Base-by-base conservation (phyloP, 1,140 invertebrate genomes). In the Aleiodes sp. region DNA sequence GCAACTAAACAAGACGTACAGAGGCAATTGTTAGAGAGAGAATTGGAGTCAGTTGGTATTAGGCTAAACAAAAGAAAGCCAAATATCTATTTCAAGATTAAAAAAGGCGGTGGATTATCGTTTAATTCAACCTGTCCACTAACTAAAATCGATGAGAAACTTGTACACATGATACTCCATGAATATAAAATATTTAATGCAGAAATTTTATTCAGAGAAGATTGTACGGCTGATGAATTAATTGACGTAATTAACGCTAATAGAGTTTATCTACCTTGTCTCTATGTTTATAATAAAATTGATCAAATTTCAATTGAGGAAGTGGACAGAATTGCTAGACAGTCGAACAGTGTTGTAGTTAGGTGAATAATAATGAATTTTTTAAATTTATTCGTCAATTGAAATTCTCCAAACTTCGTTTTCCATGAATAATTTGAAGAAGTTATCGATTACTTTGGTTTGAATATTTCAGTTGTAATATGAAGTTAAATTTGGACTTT, bases 121-220 rank as follows among this genome's bases (percentile, higher is more conserved):
- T 99, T 99, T 78, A 99, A 98, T 79, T 94, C 97, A 0, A 99
- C 96, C 1, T 96, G 97, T 81, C 90, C 94, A 7, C 86, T 99
- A 21, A 98, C 97, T 0, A 94, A 94, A 85, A 91, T 97, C 61
- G 96, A 97, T 86, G 98, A 99, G 81, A 99, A 99, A 89, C 88
- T 99, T 88, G 96, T 99, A 46, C 96, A 99, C 87, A 93, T 97
- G 90, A 98, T 99, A 78, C 87, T 99, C 7, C 97, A 99, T 80
- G 98, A 99, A 84, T 99, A 99, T 85, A 99, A 99, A 88, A 98
- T 99, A 80, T 99, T 99, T 84, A 99, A 99, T 88, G 96, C 96
- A 21, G 98, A 99, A 88, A 94, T 96, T 62, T 87, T 99, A 39
- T 99, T 99, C 84, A 88, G 98, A 19, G 98, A 99, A 84, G 98